Evolutionary conservation across 2,888 invertebrate species (phyloP).

Genomic region (Leucoma salicis): DNA sequence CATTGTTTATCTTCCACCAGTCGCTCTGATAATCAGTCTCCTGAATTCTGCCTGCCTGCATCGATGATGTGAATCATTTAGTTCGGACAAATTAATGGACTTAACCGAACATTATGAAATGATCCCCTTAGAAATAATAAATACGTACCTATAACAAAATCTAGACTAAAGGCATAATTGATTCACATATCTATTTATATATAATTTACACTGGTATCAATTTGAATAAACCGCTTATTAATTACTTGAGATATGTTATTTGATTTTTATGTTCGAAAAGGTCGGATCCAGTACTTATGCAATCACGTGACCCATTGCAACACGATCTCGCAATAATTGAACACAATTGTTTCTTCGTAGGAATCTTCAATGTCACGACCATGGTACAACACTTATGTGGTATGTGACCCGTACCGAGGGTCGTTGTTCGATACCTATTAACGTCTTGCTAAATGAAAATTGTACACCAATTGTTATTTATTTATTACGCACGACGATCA

Average conservation of each 20-base stretch:
- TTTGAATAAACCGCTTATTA: conserved; percentile 10
- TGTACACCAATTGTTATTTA: conserved; percentile 29
- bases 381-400: conserved; percentile 48
- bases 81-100: too few species aligned
- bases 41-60: too few species aligned
- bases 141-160: background rate
- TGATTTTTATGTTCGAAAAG: conserved; percentile 43
- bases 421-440: conserved; percentile 40
- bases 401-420: conserved; percentile 56
- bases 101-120: too few species aligned
- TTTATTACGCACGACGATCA: conserved; percentile 27
- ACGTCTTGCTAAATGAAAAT: conserved; percentile 33
- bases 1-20: too few species aligned
- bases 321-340: conserved; percentile 45
- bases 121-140: too few species aligned
- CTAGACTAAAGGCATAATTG: conserved; percentile 1
- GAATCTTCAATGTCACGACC: conserved; percentile 71
- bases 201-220: conserved; percentile 14
- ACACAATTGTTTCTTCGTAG: conserved; percentile 48
- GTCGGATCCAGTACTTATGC: conserved; percentile 48
- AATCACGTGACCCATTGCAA: conserved; percentile 46
- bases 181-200: conserved; percentile 16
- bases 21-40: too few species aligned
- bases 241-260: conserved; percentile 29
- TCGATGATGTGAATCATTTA: too few species aligned